Base-by-base conservation (phyloP, 2,888 invertebrate genomes). In the Amiota communis region DNA sequence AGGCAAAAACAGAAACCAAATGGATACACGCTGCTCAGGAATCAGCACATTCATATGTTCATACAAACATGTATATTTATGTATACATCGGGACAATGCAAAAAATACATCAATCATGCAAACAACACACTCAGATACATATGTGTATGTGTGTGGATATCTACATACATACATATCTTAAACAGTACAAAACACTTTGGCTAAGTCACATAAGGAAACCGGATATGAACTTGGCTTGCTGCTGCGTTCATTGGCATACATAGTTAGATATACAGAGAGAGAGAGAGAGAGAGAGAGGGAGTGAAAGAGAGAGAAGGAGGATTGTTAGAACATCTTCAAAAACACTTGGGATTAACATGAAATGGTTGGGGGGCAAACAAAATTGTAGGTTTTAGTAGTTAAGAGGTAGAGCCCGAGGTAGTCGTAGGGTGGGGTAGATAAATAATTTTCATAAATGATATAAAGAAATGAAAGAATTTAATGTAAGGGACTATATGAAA, bases 71-170 rank as follows among this genome's bases (percentile, higher is more conserved):
- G 13, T 13, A 56, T 56, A 13, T 56, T 56, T 15, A 56, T 56
- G 56, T 56, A n/a, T 36, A 36, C 36, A 36, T 36, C 36, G 46
- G 46, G 17, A 65, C 65, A 65, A 57, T 70, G 70, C 59, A 59
- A 70, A 69, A 59, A 70, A 70, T 70, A 57, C 70, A 70, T 70
- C 70, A 70, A 70, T 70, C 70, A 70, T 70, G 70, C 12, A 48
- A 48, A 59, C 46, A 15, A 17, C 48, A 59, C 17, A 48, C 10
- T 15, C 15, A 46, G 1, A 15, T 12, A 59, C 17, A 59, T 12
- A 15, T 23, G 12, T 12, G 3, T 61, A 20, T 17, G 13, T 9
- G 63, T 36, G n/a, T 46, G 36, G 51, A 36, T 46, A 47, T 46
- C 11, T 46, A 46, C 64, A 36, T 56, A 53, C 46, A 56, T n/a